Conservation (phyloP, 2,113 vertebrate genomes). For the Calidris pugnax region DNA sequence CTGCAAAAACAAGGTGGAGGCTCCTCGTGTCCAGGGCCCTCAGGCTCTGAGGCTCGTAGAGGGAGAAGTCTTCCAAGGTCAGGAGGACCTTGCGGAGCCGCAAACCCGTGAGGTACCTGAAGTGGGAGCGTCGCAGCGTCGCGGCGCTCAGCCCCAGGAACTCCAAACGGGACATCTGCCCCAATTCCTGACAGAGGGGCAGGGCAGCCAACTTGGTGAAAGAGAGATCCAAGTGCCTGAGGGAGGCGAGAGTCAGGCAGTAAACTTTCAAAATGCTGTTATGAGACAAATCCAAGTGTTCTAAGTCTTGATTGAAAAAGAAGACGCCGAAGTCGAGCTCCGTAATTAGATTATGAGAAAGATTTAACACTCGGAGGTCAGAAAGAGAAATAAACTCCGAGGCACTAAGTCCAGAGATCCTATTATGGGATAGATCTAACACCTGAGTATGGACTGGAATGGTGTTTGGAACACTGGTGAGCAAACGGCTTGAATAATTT, state of each 20-base stretch:
- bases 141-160: conserved; percentile 80
- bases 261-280: conserved; percentile 80
- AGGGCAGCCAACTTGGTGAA: conserved; percentile 78
- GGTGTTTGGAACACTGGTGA: conserved; percentile 62
- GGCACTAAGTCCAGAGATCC: conserved; percentile 70
- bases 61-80: conserved; percentile 61
- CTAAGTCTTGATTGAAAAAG: conserved; percentile 71
- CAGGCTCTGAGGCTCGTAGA: conserved; percentile 77
- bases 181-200: conserved; percentile 80
- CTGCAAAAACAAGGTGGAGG: conserved; percentile 72
- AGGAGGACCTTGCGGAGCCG: conserved; percentile 75
- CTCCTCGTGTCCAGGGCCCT: conserved; percentile 62
- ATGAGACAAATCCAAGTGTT: conserved; percentile 85
- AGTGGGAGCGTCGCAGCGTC: conserved; percentile 67
- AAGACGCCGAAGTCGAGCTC: conserved; percentile 77
- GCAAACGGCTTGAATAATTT: conserved; percentile 64
- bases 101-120: conserved; percentile 68
- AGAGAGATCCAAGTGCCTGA: conserved; percentile 82
- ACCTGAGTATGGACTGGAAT: conserved; percentile 43
- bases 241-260: conserved; percentile 45
- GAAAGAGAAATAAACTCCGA: conserved; percentile 71
- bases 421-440: conserved; percentile 84
- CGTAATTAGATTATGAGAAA: conserved; percentile 81
- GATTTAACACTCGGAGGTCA: conserved; percentile 77
- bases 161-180: conserved; percentile 71